A percentile compares a stretch with the other conserved stretches of the same genome.
Evolutionary conservation across 2,113 vertebrate species (phyloP).

Genomic region (Podilymbus podiceps): DNA sequence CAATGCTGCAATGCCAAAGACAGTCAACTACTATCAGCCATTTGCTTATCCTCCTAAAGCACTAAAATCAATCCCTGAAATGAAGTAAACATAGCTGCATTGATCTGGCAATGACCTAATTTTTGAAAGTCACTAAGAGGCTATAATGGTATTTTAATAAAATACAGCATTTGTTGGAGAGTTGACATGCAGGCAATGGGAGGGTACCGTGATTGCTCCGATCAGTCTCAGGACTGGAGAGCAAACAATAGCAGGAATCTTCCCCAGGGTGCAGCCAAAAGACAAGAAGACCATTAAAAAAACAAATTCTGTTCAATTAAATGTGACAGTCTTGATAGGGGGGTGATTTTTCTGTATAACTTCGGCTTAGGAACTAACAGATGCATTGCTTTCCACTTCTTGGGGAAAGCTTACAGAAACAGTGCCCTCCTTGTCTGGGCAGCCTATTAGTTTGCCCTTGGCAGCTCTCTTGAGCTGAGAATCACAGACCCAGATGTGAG

Average conservation of each 20-base stretch:
- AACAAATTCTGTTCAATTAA: slow-evolving; percentile 1
- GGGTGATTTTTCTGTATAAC: not conserved
- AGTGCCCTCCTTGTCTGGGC: not conserved
- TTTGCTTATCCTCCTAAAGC: slow-evolving; percentile 28
- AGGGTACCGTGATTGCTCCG: not conserved
- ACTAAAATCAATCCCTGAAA: slow-evolving; percentile 44
- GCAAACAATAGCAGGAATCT: not conserved
- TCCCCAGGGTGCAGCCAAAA: not conserved
- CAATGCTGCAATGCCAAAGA: not conserved
- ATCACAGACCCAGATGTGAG: not conserved
- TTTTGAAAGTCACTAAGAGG: slow-evolving; percentile 35
- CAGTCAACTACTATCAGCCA: not conserved
- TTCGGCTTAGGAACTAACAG: not conserved
- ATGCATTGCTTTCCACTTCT: not conserved
- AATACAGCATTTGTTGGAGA: not conserved
- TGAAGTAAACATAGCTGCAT: slow-evolving; percentile 22
- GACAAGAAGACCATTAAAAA: not conserved
- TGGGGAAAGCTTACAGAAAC: not conserved
- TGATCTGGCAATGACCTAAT: slow-evolving; percentile 24
- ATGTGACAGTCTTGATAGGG: not conserved
- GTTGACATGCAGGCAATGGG: not conserved
- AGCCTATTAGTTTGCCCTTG: not conserved
- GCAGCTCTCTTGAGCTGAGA: not conserved
- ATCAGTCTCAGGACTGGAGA: not conserved
- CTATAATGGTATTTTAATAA: slow-evolving; percentile 35